phyloP scores from a whole-genome alignment of 2,888 invertebrate species.

The Heliconius hortense region DNA sequence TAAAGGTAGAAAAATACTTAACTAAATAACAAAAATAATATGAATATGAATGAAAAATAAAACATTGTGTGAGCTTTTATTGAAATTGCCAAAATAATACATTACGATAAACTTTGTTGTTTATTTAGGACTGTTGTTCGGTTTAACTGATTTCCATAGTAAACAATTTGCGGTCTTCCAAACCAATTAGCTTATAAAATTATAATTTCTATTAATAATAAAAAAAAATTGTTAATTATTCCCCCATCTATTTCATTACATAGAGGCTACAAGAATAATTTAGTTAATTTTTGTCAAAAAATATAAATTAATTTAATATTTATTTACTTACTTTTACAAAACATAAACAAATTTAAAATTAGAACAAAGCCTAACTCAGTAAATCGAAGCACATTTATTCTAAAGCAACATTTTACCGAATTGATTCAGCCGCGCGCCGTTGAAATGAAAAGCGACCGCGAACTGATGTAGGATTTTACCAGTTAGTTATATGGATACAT shows the following conservation, averaged over 20 bases:
- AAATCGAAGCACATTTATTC: constrained; percentile 5
- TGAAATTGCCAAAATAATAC: constrained; percentile 35
- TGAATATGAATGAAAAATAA: constrained; percentile 5
- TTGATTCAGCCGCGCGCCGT: neutral
- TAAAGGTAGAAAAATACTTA: neutral
- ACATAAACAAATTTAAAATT: constrained; percentile 6
- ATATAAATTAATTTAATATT: neutral
- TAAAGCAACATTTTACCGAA: constrained; percentile 19
- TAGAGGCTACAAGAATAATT: neutral
- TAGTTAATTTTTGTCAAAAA: neutral
- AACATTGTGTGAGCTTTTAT: constrained; percentile 22
- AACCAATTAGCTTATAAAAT: constrained; percentile 38
- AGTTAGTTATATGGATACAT: neutral
- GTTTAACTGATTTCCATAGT: constrained; percentile 40
- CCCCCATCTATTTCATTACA: neutral
- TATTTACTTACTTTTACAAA: neutral
- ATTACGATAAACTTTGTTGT: constrained; percentile 32
- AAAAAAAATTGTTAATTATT: constrained; percentile 27
- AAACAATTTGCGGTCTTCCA: constrained; percentile 42
- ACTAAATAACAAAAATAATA: neutral
- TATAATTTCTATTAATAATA: constrained; percentile 30
- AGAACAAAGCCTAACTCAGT: neutral
- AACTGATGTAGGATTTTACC: constrained; percentile 1
- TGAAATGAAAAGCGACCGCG: constrained; percentile 23
- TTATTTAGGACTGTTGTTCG: constrained; percentile 38